A percentile compares a stretch with the other conserved stretches of the same genome.
phyloP scores from a whole-genome alignment of 2,888 invertebrate genomes.

The Gari tellinella region DNA sequence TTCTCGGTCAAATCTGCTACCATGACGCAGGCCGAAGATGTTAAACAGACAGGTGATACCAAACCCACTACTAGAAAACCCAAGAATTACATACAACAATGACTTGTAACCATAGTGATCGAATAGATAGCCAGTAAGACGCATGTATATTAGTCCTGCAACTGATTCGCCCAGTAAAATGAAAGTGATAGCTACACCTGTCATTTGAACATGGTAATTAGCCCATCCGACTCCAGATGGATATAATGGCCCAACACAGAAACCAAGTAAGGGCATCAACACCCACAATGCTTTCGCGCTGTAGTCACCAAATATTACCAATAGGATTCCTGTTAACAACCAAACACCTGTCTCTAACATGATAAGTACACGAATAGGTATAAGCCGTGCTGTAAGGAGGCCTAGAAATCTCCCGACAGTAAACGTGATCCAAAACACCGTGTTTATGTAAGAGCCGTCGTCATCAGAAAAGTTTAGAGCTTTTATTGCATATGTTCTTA shows the following conservation, averaged over 20 bases:
- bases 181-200: slow-evolving; percentile 66
- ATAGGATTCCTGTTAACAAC: slow-evolving; percentile 42
- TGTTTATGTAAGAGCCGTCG: slow-evolving; percentile 65
- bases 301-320: slow-evolving; percentile 57
- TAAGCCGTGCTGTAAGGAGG: slow-evolving; percentile 58
- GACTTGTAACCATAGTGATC: slow-evolving; percentile 61
- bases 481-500: slow-evolving; percentile 69
- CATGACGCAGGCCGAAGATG: slow-evolving; percentile 48
- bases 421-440: slow-evolving; percentile 71
- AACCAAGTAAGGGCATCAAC: slow-evolving; percentile 58
- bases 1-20: slow-evolving; percentile 22
- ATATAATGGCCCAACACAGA: slow-evolving; percentile 66
- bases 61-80: slow-evolving; percentile 49
- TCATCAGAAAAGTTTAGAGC: slow-evolving; percentile 58
- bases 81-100: slow-evolving; percentile 65
- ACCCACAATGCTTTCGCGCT: slow-evolving; percentile 64
- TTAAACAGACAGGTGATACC: slow-evolving; percentile 46
- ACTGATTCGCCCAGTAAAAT: slow-evolving; percentile 63
- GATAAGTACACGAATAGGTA: slow-evolving; percentile 63
- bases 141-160: slow-evolving; percentile 68
- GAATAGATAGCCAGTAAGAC: slow-evolving; percentile 67
- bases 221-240: slow-evolving; percentile 72
- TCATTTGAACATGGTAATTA: slow-evolving; percentile 68
- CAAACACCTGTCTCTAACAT: slow-evolving; percentile 58
- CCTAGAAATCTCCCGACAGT: slow-evolving; percentile 61